These are phyloP conservation scores for Rhinogobius similis DNA, from an alignment of 2,113 vertebrate species.

Conservation along the genomic window DNA sequence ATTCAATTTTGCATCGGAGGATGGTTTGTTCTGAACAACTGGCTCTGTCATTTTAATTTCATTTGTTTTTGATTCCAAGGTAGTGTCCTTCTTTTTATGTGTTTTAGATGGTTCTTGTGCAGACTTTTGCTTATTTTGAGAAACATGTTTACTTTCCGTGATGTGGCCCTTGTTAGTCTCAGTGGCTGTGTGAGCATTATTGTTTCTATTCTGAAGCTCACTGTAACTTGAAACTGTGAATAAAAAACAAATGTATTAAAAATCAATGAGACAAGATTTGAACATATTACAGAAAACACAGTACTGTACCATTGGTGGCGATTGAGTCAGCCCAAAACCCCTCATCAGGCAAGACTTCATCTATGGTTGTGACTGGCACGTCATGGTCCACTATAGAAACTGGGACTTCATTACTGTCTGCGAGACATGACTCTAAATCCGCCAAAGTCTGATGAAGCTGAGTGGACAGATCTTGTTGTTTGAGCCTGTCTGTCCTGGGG, in stretches of 20 bases:
- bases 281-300: neutral
- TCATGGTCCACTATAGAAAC: constrained; percentile 68
- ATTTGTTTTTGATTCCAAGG: constrained; percentile 16
- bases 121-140: constrained; percentile 30
- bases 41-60: constrained; percentile 3
- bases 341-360: constrained; percentile 79
- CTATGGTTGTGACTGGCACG: constrained; percentile 92
- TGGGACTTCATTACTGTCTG: constrained; percentile 43
- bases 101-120: constrained; percentile 8
- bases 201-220: constrained; percentile 78
- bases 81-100: constrained; percentile 30
- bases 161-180: constrained; percentile 36
- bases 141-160: constrained; percentile 18
- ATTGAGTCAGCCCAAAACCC: constrained; percentile 26
- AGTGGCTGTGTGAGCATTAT: constrained; percentile 74
- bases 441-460: constrained; percentile 77
- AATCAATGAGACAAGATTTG: neutral
- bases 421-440: constrained; percentile 78
- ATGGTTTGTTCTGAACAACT: constrained; percentile 26
- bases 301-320: neutral
- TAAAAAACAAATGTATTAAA: constrained; percentile 13
- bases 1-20: constrained; percentile 22
- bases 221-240: constrained; percentile 35
- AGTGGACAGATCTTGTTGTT: constrained; percentile 62
- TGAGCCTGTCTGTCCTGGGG: constrained; percentile 35